Percentiles rank a stretch among this genome's conserved stretches.
phyloP scores from a whole-genome alignment of 2,113 vertebrate genomes.

The Addax nasomaculatus region DNA sequence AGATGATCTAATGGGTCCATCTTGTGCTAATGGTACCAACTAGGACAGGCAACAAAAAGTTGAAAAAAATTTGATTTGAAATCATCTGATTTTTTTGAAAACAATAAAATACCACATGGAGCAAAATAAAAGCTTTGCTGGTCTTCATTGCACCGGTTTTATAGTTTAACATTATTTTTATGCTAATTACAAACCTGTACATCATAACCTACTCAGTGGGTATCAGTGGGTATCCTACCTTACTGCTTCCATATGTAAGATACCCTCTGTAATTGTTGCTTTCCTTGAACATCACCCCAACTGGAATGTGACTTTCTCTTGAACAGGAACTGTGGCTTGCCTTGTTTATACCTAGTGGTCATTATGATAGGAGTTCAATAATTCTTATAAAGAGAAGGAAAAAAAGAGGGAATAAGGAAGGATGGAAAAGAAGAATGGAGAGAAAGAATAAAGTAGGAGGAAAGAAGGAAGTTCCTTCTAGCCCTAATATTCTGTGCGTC shows the following conservation, averaged over 20 bases:
- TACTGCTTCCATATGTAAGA: background rate
- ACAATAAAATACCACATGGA: background rate
- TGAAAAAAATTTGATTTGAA: background rate
- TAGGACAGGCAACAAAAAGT: background rate
- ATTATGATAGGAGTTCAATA: background rate
- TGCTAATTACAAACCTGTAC: background rate
- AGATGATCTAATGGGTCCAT: background rate
- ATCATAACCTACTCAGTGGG: background rate
- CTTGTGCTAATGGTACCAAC: background rate
- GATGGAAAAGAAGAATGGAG: background rate
- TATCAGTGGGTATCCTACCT: background rate
- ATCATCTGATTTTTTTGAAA: background rate
- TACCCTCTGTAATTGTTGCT: background rate
- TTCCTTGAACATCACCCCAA: constrained; percentile 1
- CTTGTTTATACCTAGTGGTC: background rate
- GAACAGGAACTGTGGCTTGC: background rate
- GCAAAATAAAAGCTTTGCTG: background rate
- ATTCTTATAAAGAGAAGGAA: background rate
- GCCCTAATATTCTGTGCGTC: background rate
- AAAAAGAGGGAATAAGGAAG: background rate
- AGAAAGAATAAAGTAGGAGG: background rate
- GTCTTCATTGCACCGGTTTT: background rate
- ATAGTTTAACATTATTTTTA: background rate
- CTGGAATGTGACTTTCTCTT: background rate
- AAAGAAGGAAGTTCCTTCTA: background rate